A percentile compares a stretch with the other conserved stretches of the same genome.
phyloP scores from a whole-genome alignment of 1,140 invertebrate species.

The Macrobrachium rosenbergii region DNA sequence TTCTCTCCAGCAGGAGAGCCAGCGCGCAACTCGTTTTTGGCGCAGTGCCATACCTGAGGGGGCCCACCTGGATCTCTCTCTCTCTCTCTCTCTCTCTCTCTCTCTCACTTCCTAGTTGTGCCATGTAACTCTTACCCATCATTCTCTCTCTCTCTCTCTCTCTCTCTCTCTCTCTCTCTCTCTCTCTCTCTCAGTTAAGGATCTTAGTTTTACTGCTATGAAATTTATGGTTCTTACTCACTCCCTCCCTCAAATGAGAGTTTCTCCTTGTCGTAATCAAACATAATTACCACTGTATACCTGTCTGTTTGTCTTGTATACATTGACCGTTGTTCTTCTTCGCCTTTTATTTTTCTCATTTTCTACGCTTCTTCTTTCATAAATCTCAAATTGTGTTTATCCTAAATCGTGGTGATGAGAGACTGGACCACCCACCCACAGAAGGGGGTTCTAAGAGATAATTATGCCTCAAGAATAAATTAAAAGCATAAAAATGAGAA shows the following conservation, averaged over 20 bases:
- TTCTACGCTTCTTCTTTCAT: neutral
- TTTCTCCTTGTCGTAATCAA: neutral
- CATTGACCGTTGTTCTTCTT: neutral
- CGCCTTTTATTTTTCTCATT: neutral
- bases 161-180: conserved; percentile 28
- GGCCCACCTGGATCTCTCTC: neutral
- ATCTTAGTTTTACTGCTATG: neutral
- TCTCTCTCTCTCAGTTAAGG: neutral
- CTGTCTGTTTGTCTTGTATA: neutral
- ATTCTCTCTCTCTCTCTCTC: neutral
- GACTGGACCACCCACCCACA: no score
- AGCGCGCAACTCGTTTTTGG: no score
- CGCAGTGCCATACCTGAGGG: no score
- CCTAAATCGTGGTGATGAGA: no score
- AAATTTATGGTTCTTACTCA: neutral
- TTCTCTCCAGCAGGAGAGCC: no score
- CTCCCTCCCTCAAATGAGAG: neutral
- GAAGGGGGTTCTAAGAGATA: no score
- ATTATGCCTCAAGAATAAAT: no score
- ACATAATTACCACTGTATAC: neutral
- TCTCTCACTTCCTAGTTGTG: neutral
- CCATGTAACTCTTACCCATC: neutral
- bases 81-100: neutral
- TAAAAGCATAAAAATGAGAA: no score
- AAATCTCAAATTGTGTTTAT: no score